Conservation (phyloP, 2,797 vertebrate species). For the Bradypodion ventrale region DNA sequence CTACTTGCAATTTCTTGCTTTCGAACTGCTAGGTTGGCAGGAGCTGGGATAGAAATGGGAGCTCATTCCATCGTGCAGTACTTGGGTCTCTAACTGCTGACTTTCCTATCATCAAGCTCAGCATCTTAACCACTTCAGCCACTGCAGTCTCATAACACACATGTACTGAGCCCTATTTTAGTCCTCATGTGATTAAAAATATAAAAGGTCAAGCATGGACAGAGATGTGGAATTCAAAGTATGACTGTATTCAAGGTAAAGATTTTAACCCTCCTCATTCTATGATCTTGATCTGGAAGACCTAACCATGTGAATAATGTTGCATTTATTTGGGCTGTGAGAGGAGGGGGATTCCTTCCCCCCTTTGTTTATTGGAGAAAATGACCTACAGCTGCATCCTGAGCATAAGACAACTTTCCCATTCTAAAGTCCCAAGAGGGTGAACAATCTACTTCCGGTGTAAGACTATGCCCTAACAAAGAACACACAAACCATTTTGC, state of each 20-base stretch:
- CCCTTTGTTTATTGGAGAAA: neutral
- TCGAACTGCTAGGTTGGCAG: no score
- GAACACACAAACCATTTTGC: neutral
- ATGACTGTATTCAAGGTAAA: neutral
- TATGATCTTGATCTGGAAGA: neutral
- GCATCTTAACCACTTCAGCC: no score
- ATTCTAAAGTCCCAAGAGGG: neutral
- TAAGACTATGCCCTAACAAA: neutral
- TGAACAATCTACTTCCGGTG: accelerated
- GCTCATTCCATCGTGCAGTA: no score
- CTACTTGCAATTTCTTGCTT: no score
- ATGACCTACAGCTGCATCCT: neutral
- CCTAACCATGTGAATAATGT: no score
- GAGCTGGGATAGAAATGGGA: no score
- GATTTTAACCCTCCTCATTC: no score
- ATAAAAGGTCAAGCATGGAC: neutral
- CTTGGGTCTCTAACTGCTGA: no score
- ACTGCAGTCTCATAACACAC: no score
- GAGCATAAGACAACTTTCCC: neutral
- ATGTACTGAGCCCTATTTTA: no score
- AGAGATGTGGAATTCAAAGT: neutral
- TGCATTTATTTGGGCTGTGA: neutral
- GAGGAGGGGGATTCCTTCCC: neutral
- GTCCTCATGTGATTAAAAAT: no score
- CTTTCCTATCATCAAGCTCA: no score